Base-by-base conservation (phyloP, 1,140 invertebrate genomes). In the Drosophila busckii region DNA sequence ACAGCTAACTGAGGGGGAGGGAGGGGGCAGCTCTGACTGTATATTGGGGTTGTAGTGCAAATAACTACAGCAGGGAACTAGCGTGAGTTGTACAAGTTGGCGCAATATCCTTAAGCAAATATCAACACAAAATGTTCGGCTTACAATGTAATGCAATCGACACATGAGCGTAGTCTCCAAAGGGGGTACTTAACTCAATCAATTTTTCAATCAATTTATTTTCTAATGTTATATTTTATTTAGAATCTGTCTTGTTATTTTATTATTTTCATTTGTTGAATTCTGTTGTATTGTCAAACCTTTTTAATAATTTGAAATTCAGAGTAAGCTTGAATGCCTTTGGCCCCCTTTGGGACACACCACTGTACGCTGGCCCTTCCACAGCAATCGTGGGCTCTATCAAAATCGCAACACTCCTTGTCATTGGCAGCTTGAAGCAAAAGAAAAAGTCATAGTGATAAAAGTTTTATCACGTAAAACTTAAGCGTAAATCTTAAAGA, bases 391-490 rank as follows among this genome's bases (percentile, higher is more conserved):
- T n/a, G n/a, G n/a, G n/a, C 71, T 78, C 55, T 48, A 50, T 66
- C 34, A 69, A 64, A 64, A 67, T 52, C 70, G 53, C 65, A 70
- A 75, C 64, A 64, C 46, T 48, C 31, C 22, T 13, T 22, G 29
- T 32, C 22, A 45, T 53, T 53, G 48, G 26, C 48, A 32, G 44
- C 49, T 26, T 49, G 45, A 50, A 16, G 28, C 41, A 35, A 49
- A 55, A 56, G 54, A 71, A 62, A 45, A 69, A 66, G 69, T 70
- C 75, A 60, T 70, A 67, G 75, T 82, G 75, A 82, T 82, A 82
- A 82, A 82, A 82, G 69, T 82, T 82, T 82, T 82, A 82, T 82
- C 75, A 82, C 76, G 75, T 82, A 82, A 70, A 82, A 82, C 76
- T 82, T 82, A 69, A 82, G 75, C 75, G 75, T 82, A 82, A 82